Evolutionary conservation across 2,797 vertebrate genomes (phyloP), one percentile per base, ranked within the genome.

Genomic region (Poecile montanus): DNA sequence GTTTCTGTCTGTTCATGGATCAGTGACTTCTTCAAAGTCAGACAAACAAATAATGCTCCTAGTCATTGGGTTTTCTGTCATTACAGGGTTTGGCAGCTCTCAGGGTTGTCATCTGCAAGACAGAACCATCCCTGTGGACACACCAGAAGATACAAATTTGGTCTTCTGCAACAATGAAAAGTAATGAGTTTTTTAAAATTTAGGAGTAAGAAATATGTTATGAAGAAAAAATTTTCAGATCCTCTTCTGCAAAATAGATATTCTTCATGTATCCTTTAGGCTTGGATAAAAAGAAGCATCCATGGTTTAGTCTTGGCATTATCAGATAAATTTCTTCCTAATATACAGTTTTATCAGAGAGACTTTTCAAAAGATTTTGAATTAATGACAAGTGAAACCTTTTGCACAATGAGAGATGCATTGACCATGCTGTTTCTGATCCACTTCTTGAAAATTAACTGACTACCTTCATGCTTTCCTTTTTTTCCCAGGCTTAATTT

Each of bases 11-110:
- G 42, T 54, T 93, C 70, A 86, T 0, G 10, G 65, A 65, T 88
- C 73, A 60, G 4, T 60, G 62, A 56, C 27, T 78, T 78, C 76
- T 95, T 94, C 89, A 84, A 89, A 93, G 82, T 92, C 87, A 94
- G 57, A 83, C 68, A 85, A 94, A 89, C 63, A 92, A 87, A 88
- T 75, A 87, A 85, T 65, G 72, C 51, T 92, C 63, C 68, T 48
- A 80, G 72, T 89, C 75, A 56, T 51, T 70, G 78, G 34, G 63
- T n/a, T 92, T 94, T 94, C 78, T 75, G 78, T 88, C 47, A 26
- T 92, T 85, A 87, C 47, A 68, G 65, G 23, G 13, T 75, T 30
- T 93, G 75, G 40, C 50, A 88, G 45, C 50, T 91, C 44, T 74
- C 76, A 78, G 36, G 92, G 13, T 42, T 78, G 66, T 86, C 82